Evolutionary conservation across 2,888 invertebrate genomes (phyloP), one percentile per base, ranked within the genome.

Genomic region (Pristionchus japonicus): DNA sequence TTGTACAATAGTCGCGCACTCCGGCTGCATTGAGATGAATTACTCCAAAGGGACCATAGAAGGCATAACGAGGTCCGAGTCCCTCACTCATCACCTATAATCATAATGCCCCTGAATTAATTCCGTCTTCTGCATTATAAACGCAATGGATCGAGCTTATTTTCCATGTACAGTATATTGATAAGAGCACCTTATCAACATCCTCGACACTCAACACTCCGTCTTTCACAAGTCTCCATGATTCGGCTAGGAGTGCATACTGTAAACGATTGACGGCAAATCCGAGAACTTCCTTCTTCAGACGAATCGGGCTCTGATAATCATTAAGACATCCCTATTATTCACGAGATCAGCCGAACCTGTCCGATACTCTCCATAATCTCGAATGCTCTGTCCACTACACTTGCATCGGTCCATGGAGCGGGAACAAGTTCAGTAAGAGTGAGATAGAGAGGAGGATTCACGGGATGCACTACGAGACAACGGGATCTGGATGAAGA

Each of bases 371-470:
- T 97, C 87, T 96, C 95, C 97, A 98, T 97, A 49, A 97, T 95
- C 74, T 96, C 96, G 87, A 97, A 96, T 0, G 97, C 97, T 94
- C 96, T 96, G 80, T 95, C 95, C 0, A 97, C 96, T 17, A 97
- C 96, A 90, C 96, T 96, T 0, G 96, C 96, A 86, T 96, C 96
- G 0, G 98, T 98, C 97, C 97, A 98, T 7, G 97, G 97, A 0
- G 98, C 97, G 0, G 98, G 98, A 0, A 98, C 97, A 23, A 99
- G 96, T 95, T 99, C 98, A 0, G 98, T 97, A 77, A 98, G 95
- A 0, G 98, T 98, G 40, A 98, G 97, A 95, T 97, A 98, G 95
- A 98, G 98, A 0, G 98, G 98, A 9, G 98, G 98, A 95, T 98
- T 98, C 3, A 98, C 90, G 3, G 93, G 93, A 88, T 93, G 93